These are phyloP conservation scores for Hirundichthys speculiger DNA, from an alignment of 2,113 vertebrate genomes.

Conservation along the genomic window DNA sequence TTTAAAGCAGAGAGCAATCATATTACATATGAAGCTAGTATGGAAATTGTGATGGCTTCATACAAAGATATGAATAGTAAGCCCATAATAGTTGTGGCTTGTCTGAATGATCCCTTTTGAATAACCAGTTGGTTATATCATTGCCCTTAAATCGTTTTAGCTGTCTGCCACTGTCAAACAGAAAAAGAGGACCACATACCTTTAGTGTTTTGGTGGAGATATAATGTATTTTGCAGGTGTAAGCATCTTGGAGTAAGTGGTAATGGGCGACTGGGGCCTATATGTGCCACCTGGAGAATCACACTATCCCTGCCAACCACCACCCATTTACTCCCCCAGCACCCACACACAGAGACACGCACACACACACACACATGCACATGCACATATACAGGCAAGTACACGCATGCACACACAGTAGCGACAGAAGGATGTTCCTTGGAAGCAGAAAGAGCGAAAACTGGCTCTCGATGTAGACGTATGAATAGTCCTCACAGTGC, in stretches of 20 bases:
- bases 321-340: slow-evolving; percentile 48
- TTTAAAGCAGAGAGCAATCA: slow-evolving; percentile 72
- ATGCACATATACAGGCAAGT: slow-evolving; percentile 12
- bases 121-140: slow-evolving; percentile 74
- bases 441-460: slow-evolving; percentile 68
- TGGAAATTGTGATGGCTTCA: slow-evolving; percentile 80
- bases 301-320: slow-evolving; percentile 44
- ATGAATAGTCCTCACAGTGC: slow-evolving; percentile 74
- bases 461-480: slow-evolving; percentile 64
- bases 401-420: slow-evolving; percentile 31
- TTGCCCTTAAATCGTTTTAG: slow-evolving; percentile 73
- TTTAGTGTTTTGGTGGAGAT: slow-evolving; percentile 68
- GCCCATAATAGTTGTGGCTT: slow-evolving; percentile 77
- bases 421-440: slow-evolving; percentile 70
- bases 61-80: slow-evolving; percentile 77
- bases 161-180: slow-evolving; percentile 71
- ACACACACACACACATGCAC: slow-evolving; percentile 20
- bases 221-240: slow-evolving; percentile 79
- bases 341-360: slow-evolving; percentile 21
- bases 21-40: slow-evolving; percentile 65
- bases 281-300: slow-evolving; percentile 74
- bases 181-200: slow-evolving; percentile 51
- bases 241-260: slow-evolving; percentile 62
- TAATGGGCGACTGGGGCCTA: slow-evolving; percentile 58
- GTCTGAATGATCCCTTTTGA: slow-evolving; percentile 75